Evolutionary conservation across 2,797 vertebrate species (phyloP).

Genomic region (Threskiornis aethiopicus): DNA sequence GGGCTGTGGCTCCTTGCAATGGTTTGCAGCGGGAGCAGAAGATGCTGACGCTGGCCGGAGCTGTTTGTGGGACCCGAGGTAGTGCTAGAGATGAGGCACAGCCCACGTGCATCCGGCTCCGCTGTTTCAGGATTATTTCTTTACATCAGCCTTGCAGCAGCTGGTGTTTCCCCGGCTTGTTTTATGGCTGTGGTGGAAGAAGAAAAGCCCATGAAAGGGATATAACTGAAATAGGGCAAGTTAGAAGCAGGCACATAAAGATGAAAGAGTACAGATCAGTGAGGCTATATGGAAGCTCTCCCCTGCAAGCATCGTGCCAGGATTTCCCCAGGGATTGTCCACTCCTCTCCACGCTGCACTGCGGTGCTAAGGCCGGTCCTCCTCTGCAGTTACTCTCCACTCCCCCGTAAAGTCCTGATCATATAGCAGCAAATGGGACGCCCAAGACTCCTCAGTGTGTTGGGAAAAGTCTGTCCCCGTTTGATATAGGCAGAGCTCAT

Average conservation of each 20-base stretch:
- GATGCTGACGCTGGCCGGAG: background rate
- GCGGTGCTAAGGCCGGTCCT: background rate
- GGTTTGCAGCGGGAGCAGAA: background rate
- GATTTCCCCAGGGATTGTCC: background rate
- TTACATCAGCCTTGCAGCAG: background rate
- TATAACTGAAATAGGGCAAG: constrained; percentile 18
- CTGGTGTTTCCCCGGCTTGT: background rate
- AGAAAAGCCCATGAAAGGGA: constrained; percentile 46
- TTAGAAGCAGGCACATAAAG: constrained; percentile 17
- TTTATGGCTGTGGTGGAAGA: constrained; percentile 38
- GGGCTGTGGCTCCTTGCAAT: background rate
- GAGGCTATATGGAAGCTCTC: constrained; percentile 16
- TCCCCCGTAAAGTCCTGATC: background rate
- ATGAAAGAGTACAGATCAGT: constrained; percentile 24
- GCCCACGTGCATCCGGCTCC: background rate
- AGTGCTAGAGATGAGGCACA: constrained; percentile 1
- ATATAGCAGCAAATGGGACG: background rate
- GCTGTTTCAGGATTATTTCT: background rate
- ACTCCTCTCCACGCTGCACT: background rate
- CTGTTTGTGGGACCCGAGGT: constrained; percentile 10
- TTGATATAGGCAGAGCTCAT: background rate
- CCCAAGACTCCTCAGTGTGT: background rate
- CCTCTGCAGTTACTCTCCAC: background rate
- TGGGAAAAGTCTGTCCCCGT: background rate
- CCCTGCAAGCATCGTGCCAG: background rate